Base-by-base conservation (phyloP, 2,113 vertebrate genomes). In the Onychorhynchus coronatus region DNA sequence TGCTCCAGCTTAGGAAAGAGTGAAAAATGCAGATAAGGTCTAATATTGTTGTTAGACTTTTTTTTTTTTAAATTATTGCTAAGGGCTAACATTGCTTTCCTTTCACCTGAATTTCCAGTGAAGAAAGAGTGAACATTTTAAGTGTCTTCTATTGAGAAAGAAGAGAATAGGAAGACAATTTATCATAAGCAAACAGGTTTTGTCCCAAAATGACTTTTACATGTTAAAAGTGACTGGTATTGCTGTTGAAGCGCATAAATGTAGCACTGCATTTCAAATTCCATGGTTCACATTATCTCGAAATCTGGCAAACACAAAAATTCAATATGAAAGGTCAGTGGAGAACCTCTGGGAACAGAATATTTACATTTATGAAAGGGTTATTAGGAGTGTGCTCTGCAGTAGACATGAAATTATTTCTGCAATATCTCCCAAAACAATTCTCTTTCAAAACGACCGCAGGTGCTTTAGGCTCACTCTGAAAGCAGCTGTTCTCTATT, bases 321-420 rank as follows among this genome's bases (percentile, higher is more conserved):
- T 72, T 77, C 19, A 2, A 28, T 61, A 70, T 27, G 25, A 70
- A 80, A 92, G 46, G 85, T 90, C 80, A 85, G 14, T 14, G 5
- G 14, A 77, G 35, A 17, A 56, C 24, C 68, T 70, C 55, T 80
- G 72, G 75, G 71, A 78, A 68, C 35, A 50, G 15, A 86, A 85
- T 93, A 92, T 92, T 93, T 95, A 67, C 52, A 56, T 84, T 91
- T 85, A 71, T 79, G 39, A 82, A 90, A 72, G 24, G 39, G 14
- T 1, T 37, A 39, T 83, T 66, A 88, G 28, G 14, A 65, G 8
- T 46, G 37, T 72, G 4, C 30, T 59, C 74, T 81, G 20, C 42
- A 37, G 27, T 72, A 81, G 90, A 86, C 41, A 78, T 3, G 41
- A 68, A 30, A 73, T 80, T 76, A 62, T 93, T 92, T 76, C 83